Conservation (phyloP, 2,113 vertebrate species). For the Pluvialis apricaria region DNA sequence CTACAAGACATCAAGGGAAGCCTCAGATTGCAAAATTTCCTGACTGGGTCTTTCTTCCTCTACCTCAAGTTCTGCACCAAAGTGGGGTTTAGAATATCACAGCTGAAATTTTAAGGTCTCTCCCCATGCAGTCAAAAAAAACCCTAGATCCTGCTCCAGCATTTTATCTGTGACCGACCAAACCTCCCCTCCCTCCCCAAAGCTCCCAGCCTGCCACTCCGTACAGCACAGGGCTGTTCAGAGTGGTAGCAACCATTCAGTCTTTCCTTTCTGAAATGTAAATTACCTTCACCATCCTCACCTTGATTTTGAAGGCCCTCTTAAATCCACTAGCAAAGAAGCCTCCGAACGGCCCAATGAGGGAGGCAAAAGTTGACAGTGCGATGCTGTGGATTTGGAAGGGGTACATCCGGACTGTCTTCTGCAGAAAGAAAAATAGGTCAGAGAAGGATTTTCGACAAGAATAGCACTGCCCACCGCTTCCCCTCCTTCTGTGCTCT, state of each 20-base stretch:
- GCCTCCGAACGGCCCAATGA: constrained; percentile 94
- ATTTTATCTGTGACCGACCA: neutral
- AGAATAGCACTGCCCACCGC: fast-evolving
- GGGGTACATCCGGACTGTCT: constrained; percentile 88
- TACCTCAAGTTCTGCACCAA: neutral
- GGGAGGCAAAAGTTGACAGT: constrained; percentile 92
- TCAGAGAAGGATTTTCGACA: neutral
- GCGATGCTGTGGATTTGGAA: constrained; percentile 99
- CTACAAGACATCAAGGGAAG: neutral
- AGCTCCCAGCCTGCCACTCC: neutral
- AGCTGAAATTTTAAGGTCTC: neutral
- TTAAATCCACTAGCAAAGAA: constrained; percentile 99
- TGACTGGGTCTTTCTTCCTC: neutral
- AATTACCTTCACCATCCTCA: constrained; percentile 21
- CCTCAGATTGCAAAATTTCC: constrained; percentile 13
- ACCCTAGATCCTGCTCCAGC: neutral
- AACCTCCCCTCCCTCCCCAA: neutral
- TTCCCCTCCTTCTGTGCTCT: neutral
- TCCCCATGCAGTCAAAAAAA: neutral
- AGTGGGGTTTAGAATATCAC: neutral
- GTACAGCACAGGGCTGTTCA: neutral
- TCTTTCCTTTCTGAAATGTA: neutral
- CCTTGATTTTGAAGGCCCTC: constrained; percentile 98
- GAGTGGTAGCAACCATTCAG: neutral
- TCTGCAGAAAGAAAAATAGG: constrained; percentile 65